Evolutionary conservation across 2,113 vertebrate genomes (phyloP).

Genomic region (Parus major): DNA sequence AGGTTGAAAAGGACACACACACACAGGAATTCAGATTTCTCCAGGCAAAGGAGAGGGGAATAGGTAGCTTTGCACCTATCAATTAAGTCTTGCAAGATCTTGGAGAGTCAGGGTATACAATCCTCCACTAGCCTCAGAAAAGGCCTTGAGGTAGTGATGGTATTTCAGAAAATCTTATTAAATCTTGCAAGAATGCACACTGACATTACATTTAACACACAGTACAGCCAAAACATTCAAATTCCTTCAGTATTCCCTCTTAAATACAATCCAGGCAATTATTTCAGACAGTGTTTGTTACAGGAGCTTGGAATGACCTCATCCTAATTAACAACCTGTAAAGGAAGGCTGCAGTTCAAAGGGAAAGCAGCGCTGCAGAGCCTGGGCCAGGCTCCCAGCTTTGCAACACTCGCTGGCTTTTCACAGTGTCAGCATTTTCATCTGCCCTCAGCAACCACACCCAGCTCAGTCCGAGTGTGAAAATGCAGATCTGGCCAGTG

Average conservation of each 20-base stretch:
- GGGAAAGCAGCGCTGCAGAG: not conserved
- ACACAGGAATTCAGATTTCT: slow-evolving; percentile 24
- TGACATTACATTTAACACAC: not conserved
- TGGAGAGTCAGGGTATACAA: not conserved
- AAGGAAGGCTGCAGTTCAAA: not conserved
- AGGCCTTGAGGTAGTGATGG: not conserved
- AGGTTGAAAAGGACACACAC: not conserved
- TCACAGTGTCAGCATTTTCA: not conserved
- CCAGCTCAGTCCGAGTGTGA: not conserved
- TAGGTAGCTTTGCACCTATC: not conserved
- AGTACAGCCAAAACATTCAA: not conserved
- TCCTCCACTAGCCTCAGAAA: not conserved
- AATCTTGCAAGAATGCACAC: not conserved
- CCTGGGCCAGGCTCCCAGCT: not conserved
- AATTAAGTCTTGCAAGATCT: slow-evolving; percentile 29
- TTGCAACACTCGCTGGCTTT: not conserved
- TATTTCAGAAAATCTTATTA: slow-evolving; percentile 3
- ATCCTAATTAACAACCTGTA: not conserved
- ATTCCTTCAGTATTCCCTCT: not conserved
- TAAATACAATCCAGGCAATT: not conserved
- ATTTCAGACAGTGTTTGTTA: not conserved
- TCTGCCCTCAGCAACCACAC: not conserved
- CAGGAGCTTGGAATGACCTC: not conserved
- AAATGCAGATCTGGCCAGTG: not conserved
- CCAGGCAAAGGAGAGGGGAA: slow-evolving; percentile 13